Base-by-base conservation (phyloP, 2,113 vertebrate genomes). In the Oplegnathus fasciatus region DNA sequence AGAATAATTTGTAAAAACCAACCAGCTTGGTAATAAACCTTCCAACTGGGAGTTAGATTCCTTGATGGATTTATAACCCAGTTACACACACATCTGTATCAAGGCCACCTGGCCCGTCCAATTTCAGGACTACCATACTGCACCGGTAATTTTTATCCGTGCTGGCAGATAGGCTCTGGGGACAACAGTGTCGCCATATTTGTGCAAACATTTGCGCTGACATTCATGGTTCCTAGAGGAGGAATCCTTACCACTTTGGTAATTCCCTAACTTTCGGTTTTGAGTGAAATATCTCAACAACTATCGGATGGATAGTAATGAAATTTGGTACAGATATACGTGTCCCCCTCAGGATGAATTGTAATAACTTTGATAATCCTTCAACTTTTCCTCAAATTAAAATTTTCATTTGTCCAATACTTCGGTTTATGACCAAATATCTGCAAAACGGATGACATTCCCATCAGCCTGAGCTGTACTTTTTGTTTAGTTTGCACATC, bases 51-150 rank as follows among this genome's bases (percentile, higher is more conserved):
- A 61, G 32, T 77, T 66, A 26, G 15, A 70, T 61, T 42, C 32
- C 3, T 14, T 44, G 72, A 60, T 67, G 42, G 57, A 70, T 87
- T 87, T 71, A 79, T 55, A 74, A 54, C 32, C 64, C 40, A 24
- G 40, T 34, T n/a, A 68, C 48, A 79, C 46, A 69, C 57, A 65
- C 40, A 2, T 48, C n/a, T 34, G 9, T 79, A 5, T 67, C 58
- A 64, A 71, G 76, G 76, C 44, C 66, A 71, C 50, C 73, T 44
- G 70, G 72, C 58, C 17, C 1, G 22, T 72, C 48, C n/a, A 57
- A 55, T 61, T 67, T 80, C 67, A 79, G 61, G 15, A 57, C 50
- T 28, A 28, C 17, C 13, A 52, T 15, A 14, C 52, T 68, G 28
- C 40, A 37, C 4, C 20, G 22, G 24, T 40, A 20, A 32, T 60